Base-by-base conservation (phyloP, 2,797 vertebrate genomes). In the Nannoperca australis region DNA sequence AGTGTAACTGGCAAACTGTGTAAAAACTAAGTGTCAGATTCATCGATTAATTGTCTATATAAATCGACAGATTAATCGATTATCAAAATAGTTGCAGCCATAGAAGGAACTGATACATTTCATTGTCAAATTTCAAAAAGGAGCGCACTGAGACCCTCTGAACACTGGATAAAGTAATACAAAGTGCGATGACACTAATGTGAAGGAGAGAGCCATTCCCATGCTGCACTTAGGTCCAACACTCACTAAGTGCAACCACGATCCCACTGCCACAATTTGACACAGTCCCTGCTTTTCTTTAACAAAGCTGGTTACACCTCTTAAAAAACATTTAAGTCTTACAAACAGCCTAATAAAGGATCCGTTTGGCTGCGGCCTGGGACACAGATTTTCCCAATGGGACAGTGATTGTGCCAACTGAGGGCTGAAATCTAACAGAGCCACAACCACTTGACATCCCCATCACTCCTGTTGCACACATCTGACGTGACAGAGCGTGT, bases 401-500 rank as follows among this genome's bases (percentile, higher is more conserved):
- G 51, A 34, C 9, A 54, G 45, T 36, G 30, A 74, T 7, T 62
- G 60, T 75, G 50, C 32, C 34, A 51, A 8, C 30, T 32, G 20
- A 75, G 7, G 22, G 8, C 38, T 49, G 17, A 55, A 76, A 60
- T 60, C 34, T 53, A 73, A 67, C 64, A 58, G 44, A 78, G 73
- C 44, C 69, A 68, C 54, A 65, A 74, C 54, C 45, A 54, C 70
- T 70, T 70, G 45, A 81, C 71, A 24, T 85, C 56, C 42, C 58
- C 32, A 69, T 82, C 64, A 50, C 51, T 82, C 56, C 53, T 38
- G 62, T 60, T 60, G 45, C 55, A 74, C 73, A 84, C 60, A 84
- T 83, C 73, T 54, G 67, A 83, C 73, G 61, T 73, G 76, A 86
- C 74, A 76, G 66, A 27, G 47, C 64, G 69, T 73, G 62, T 74